Base-by-base conservation (phyloP, 64 coral and sea anemone species). In the Montipora efflorescens region DNA sequence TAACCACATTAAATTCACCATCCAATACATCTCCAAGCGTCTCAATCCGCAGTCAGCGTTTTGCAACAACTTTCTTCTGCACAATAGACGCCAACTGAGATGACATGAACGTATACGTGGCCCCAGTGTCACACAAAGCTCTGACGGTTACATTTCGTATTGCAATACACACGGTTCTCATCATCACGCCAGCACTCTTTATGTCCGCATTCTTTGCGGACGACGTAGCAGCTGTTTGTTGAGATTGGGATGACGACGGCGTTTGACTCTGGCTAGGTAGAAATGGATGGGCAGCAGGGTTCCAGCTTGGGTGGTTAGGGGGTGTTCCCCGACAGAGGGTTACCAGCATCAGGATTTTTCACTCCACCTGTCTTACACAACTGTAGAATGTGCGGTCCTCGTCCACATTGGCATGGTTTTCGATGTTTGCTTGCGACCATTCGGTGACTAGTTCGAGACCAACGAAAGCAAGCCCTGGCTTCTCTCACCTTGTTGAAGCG, bases 91-190 rank as follows among this genome's bases (percentile, higher is more conserved):
- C 67, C 13, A 15, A 22, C 67, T 18, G 2, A 18, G 75, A 77
- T 48, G 75, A 46, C 46, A 77, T 49, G 11, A 77, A 16, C 8
- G 75, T 77, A 77, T 47, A 77, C 12, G 75, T 77, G 12, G 46
- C 75, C 75, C 75, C 75, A 47, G 75, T 77, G 75, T 77, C 75
- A 77, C 75, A 77, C 46, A 49, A 23, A 4, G 75, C 75, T 77
- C 75, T 77, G 46, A 77, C 75, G 15, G 67, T 16, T 16, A 70
- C 19, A 20, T 70, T 70, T 70, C 67, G 13, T 13, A 70, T 70
- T 13, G 15, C 67, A 59, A 59, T 13, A 59, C 57, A 59, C 57
- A 59, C 0, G 1, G 57, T 59, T 59, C 57, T 59, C 57, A 59
- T 59, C 57, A 59, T 13, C 57, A 59, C 7, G 7, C 57, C 57